phyloP scores from a whole-genome alignment of 2,113 vertebrate species.

The Dendrocopos noguchii region DNA sequence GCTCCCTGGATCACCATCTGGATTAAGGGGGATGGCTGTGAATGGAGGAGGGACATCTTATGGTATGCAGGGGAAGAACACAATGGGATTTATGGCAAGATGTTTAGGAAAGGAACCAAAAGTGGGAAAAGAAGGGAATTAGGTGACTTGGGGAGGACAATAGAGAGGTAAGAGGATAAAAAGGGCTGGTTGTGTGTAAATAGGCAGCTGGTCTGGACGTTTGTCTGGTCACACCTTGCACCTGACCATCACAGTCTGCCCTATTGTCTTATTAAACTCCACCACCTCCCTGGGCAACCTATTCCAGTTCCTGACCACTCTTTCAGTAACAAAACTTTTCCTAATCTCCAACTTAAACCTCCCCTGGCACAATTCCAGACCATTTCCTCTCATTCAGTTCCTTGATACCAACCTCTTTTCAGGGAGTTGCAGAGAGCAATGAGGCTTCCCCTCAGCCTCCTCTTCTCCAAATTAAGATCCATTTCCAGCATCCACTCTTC shows the following conservation, averaged over 20 bases:
- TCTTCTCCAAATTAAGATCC: too few species aligned
- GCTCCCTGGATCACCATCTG: not conserved
- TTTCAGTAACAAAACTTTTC: too few species aligned
- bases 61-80: not conserved
- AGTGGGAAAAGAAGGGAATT: not conserved
- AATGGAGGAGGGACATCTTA: not conserved
- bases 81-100: rapidly evolving
- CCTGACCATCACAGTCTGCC: not conserved
- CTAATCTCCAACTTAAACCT: too few species aligned
- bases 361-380: too few species aligned
- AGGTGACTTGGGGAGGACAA: not conserved
- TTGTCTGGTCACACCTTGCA: not conserved
- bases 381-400: too few species aligned
- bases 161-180: not conserved
- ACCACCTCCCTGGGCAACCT: too few species aligned
- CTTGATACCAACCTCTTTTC: too few species aligned
- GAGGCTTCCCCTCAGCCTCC: too few species aligned
- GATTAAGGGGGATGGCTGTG: not conserved
- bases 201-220: too few species aligned
- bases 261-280: not conserved
- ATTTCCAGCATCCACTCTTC: too few species aligned
- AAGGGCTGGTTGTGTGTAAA: not conserved
- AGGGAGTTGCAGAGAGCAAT: too few species aligned
- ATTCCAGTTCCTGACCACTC: too few species aligned
- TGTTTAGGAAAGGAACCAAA: not conserved